A percentile compares a stretch with the other conserved stretches of the same genome.
phyloP scores from a whole-genome alignment of 2,113 vertebrate genomes.

The Menura novaehollandiae region DNA sequence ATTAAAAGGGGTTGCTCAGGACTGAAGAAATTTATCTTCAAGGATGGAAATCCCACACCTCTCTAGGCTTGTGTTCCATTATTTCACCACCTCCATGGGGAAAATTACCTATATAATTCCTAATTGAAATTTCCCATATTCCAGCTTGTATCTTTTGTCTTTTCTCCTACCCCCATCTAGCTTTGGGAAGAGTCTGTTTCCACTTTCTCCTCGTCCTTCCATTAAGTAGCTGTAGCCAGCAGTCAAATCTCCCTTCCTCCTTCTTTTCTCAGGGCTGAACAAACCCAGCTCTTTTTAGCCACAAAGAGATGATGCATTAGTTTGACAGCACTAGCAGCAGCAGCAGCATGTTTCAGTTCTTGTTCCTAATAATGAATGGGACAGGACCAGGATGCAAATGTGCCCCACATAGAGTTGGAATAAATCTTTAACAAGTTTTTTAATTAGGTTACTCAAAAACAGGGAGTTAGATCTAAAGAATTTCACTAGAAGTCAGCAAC shows the following conservation, averaged over 20 bases:
- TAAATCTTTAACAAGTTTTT: background rate
- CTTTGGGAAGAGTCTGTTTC: background rate
- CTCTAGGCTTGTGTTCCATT: background rate
- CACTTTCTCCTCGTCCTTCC: background rate
- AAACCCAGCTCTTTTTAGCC: background rate
- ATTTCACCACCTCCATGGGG: background rate
- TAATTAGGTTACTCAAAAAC: background rate
- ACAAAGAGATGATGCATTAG: background rate
- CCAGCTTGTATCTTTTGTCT: background rate
- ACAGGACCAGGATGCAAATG: background rate
- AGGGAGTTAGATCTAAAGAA: background rate
- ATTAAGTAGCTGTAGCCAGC: background rate
- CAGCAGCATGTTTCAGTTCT: background rate
- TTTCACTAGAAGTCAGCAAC: background rate
- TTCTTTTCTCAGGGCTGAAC: background rate
- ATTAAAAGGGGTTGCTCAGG: background rate
- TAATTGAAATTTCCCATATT: background rate
- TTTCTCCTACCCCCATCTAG: background rate
- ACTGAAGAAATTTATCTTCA: background rate
- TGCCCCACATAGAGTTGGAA: background rate
- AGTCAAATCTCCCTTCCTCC: background rate
- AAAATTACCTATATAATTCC: background rate
- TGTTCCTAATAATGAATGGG: background rate
- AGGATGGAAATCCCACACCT: background rate
- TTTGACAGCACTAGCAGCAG: background rate